phyloP scores from a whole-genome alignment of 2,888 invertebrate genomes.

The Xylophagus ater region DNA sequence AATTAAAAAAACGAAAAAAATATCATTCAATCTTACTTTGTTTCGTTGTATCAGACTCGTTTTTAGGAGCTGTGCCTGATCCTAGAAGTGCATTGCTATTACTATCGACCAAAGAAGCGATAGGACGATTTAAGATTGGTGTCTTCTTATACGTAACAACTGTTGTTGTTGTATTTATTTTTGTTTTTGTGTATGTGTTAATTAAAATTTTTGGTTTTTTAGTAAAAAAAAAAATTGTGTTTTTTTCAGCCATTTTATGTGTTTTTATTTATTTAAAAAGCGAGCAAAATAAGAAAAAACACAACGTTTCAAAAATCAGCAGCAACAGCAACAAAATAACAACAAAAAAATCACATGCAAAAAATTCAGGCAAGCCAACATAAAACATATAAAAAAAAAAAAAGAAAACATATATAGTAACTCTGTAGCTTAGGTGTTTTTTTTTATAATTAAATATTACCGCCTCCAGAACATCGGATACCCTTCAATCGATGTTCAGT shows the following conservation, averaged over 20 bases:
- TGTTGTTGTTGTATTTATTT: constrained; percentile 30
- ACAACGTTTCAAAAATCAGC: constrained; percentile 8
- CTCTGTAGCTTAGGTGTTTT: neutral
- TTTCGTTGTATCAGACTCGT: constrained; percentile 17
- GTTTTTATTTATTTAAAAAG: too few relatives aligned
- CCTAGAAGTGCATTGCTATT: constrained; percentile 10
- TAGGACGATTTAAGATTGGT: constrained; percentile 29
- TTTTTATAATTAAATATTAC: constrained; percentile 22
- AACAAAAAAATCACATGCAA: constrained; percentile 1
- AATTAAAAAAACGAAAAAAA: constrained; percentile 2
- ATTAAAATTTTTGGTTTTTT: constrained; percentile 9
- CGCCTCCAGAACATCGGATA: constrained; percentile 37
- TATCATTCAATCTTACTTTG: constrained; percentile 9
- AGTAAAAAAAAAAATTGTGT: constrained; percentile 17
- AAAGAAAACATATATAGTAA: constrained; percentile 14
- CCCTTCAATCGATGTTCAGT: constrained; percentile 35
- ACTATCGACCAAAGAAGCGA: constrained; percentile 10
- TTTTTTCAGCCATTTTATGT: too few relatives aligned
- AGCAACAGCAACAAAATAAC: constrained; percentile 18
- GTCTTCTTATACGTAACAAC: constrained; percentile 80
- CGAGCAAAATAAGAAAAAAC: constrained; percentile 20
- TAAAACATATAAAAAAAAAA: constrained; percentile 10
- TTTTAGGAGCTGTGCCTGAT: constrained; percentile 7
- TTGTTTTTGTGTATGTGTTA: neutral
- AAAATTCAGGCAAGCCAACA: neutral